Evolutionary conservation across 2,888 invertebrate genomes (phyloP), one percentile per base, ranked within the genome.

Genomic region (Orchesellides sinensis): DNA sequence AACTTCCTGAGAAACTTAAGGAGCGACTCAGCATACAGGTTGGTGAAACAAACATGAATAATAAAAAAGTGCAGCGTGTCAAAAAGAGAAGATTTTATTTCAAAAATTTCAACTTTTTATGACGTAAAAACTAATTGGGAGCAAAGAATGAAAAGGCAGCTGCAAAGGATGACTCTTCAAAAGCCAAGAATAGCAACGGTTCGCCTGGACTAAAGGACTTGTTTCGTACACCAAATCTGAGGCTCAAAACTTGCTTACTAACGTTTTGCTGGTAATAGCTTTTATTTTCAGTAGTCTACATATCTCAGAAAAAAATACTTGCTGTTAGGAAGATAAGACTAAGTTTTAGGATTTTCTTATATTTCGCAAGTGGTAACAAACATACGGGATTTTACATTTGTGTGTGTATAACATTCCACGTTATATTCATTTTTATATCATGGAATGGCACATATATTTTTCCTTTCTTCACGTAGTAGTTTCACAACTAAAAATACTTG

Each of bases 221-320:
- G 14, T 95, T 93, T 89, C 93, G 93, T 87, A 96, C 96, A 0
- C 96, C 96, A 0, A 97, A 97, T 89, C 96, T 97, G 94, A 92
- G 97, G 59, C 90, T 96, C 14, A 97, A 96, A 90, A 97, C 97
- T 0, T 93, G 93, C 86, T 91, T 96, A 70, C 96, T 96, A 72
- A 96, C 96, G 0, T 90, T 96, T 23, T 96, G 96, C 90, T 96
- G 96, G 96, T 92, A 88, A 89, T 10, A n/a, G n/a, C n/a, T n/a
- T n/a, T n/a, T n/a, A n/a, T n/a, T n/a, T n/a, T n/a, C n/a, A n/a
- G n/a, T n/a, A n/a, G n/a, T n/a, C n/a, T n/a, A n/a, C n/a, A n/a
- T n/a, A n/a, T n/a, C n/a, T n/a, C n/a, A n/a, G n/a, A n/a, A n/a
- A n/a, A n/a, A n/a, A n/a, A n/a, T n/a, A n/a, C n/a, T n/a, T n/a